These are phyloP conservation scores for Anoncus sp. DNA, from an alignment of 2,888 invertebrate genomes.

Conservation along the genomic window DNA sequence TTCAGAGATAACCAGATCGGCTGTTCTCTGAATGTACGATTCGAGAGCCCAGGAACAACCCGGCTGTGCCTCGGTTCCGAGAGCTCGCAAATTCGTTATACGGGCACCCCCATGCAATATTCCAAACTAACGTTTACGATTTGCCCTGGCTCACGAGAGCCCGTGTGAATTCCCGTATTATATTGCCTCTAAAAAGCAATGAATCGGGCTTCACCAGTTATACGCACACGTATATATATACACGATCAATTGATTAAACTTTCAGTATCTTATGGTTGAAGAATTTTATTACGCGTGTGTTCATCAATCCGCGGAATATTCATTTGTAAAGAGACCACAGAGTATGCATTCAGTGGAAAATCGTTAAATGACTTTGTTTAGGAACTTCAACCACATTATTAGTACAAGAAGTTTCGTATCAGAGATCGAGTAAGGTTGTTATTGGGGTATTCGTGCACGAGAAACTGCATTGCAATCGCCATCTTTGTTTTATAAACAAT, in stretches of 20 bases:
- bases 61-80: conserved; percentile 53
- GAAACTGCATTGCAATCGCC: conserved; percentile 17
- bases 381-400: no score
- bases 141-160: conserved; percentile 28
- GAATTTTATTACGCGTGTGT: no score
- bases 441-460: background rate
- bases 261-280: no score
- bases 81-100: conserved; percentile 71
- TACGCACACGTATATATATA: background rate
- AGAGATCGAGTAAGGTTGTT: background rate
- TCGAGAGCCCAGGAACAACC: conserved; percentile 67
- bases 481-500: background rate
- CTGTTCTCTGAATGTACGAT: conserved; percentile 75
- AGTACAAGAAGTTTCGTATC: no score
- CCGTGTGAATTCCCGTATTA: conserved; percentile 29
- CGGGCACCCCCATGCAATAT: conserved; percentile 80
- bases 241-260: no score
- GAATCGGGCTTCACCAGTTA: conserved; percentile 31
- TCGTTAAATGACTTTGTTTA: no score
- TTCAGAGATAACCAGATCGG: conserved; percentile 77
- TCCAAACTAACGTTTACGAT: conserved; percentile 74
- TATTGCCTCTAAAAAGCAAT: conserved; percentile 18
- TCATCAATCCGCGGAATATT: no score
- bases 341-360: no score
- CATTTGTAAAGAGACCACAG: no score